Conservation (phyloP, 2,797 vertebrate genomes). For the Acipenser ruthenus region DNA sequence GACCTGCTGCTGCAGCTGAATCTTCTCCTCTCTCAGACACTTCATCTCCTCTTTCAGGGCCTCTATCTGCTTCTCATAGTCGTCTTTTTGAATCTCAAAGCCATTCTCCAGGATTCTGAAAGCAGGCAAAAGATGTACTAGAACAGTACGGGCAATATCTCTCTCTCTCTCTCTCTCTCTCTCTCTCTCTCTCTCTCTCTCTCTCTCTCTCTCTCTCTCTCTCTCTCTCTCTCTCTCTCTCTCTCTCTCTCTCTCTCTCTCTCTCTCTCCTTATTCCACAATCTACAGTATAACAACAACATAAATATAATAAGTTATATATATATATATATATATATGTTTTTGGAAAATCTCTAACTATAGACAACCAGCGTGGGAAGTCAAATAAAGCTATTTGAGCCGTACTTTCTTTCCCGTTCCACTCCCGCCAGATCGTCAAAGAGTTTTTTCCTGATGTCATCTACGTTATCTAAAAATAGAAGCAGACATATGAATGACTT, state of each 20-base stretch:
- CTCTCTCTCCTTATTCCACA: too few species aligned
- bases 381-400: slow-evolving; percentile 4
- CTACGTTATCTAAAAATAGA: slow-evolving; percentile 71
- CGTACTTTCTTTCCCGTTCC: slow-evolving; percentile 76
- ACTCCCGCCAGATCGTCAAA: slow-evolving; percentile 74
- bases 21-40: slow-evolving; percentile 64
- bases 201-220: too few species aligned
- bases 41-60: slow-evolving; percentile 69
- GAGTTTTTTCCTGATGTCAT: slow-evolving; percentile 69
- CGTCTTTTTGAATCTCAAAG: slow-evolving; percentile 69
- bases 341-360: not conserved
- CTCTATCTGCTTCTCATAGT: slow-evolving; percentile 70
- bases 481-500: slow-evolving; percentile 12
- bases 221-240: too few species aligned
- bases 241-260: too few species aligned
- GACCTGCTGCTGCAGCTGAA: slow-evolving; percentile 54
- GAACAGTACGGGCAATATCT: too few species aligned
- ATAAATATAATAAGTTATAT: too few species aligned
- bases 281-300: too few species aligned
- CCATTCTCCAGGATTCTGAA: slow-evolving; percentile 81
- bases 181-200: too few species aligned
- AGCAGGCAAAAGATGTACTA: not conserved
- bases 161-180: too few species aligned
- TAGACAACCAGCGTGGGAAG: too few species aligned
- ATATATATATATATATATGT: not conserved